Evolutionary conservation across 1,140 invertebrate species (phyloP), one percentile per base, ranked within the genome.

Genomic region (Saccostrea cuccullata): DNA sequence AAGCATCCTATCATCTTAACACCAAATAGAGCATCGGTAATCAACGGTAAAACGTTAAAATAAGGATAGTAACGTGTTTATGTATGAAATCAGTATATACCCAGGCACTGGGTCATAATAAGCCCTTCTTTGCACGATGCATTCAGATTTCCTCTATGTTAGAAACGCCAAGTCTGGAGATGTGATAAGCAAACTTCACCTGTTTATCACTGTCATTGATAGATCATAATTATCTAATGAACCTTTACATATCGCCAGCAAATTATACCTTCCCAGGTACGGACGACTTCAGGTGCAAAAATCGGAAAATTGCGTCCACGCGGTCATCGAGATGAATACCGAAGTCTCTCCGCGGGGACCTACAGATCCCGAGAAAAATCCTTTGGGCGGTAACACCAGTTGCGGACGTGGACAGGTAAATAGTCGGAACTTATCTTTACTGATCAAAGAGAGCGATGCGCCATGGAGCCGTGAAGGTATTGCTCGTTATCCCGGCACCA

Each of bases 371-470:
- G 26, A 30, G 23, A 77, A 77, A 77, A 13, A 12, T 26, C 70
- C 70, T 23, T 30, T 8, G 70, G 70, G 70, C 26, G 26, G 70
- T 30, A 36, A 30, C 23, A 26, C 70, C 30, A 36, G 23, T 77
- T 30, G 70, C 30, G 30, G 26, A 36, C 30, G 30, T 13, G 30
- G 26, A 40, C 9, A 30, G 70, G 70, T 77, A 77, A 77, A 77
- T 77, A 77, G 26, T 77, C 26, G 23, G 70, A 36, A 30, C 70
- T 77, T 77, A 77, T 77, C 70, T 77, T 36, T 17, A 26, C 11
- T 77, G 70, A 77, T 77, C 70, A 77, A 77, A 77, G 70, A 30
- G 70, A 77, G 70, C 23, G 12, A 77, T 77, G 70, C 70, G 70
- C 23, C 70, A 15, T 17, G 70, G 70, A 36, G 30, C 70, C 70